A percentile compares a stretch with the other conserved stretches of the same genome.
Conservation (phyloP, 2,113 vertebrate genomes). For the Riparia riparia region DNA sequence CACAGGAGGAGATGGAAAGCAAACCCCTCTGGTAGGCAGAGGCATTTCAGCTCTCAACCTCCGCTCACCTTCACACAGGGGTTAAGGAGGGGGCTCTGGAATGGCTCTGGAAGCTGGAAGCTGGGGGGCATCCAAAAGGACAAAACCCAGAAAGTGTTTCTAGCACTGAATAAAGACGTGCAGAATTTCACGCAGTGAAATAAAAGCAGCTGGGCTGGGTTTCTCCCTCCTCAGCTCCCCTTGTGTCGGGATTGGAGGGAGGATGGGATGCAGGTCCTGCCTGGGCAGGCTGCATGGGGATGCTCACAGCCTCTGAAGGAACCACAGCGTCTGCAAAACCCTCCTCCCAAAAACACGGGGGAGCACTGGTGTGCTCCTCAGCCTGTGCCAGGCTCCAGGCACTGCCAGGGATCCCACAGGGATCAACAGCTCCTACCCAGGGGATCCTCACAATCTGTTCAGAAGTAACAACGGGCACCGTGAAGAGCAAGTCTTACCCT, state of each 20-base stretch:
- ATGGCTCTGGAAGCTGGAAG: neutral
- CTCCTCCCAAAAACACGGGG: rapidly evolving
- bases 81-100: neutral
- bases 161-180: neutral
- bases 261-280: neutral
- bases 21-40: neutral
- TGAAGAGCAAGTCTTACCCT: neutral
- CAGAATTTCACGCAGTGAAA: rapidly evolving
- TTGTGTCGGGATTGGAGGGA: rapidly evolving
- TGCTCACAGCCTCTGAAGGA: neutral
- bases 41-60: neutral
- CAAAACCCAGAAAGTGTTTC: neutral
- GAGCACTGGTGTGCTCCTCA: neutral
- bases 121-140: neutral
- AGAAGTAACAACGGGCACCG: neutral
- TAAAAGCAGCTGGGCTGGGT: neutral
- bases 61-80: neutral
- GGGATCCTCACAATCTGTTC: neutral
- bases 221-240: neutral
- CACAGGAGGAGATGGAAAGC: neutral
- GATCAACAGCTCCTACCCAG: neutral
- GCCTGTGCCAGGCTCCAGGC: neutral
- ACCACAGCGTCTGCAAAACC: neutral
- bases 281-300: neutral
- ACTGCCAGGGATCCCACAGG: neutral